Evolutionary conservation across 23 tunicate species (phyloP).

Genomic region (Corella eumyota): DNA sequence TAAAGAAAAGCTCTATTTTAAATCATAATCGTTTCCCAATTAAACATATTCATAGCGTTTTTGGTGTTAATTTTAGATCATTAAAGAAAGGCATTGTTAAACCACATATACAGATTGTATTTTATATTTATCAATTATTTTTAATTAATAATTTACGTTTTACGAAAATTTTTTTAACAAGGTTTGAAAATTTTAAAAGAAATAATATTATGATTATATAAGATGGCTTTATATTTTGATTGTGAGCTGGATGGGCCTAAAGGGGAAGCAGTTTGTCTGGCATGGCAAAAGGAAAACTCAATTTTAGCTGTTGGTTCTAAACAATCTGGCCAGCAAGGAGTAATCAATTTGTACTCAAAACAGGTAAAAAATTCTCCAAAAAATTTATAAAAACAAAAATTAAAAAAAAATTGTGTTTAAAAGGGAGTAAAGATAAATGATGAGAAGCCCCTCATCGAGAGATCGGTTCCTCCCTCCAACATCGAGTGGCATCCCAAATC

Average conservation of each 20-base stretch:
- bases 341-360: slow-evolving; percentile 35
- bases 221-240: slow-evolving; percentile 85
- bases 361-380: slow-evolving; percentile 20
- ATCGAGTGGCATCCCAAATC: slow-evolving; percentile 62
- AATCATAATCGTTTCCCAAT: too few relatives aligned
- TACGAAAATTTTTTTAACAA: too few relatives aligned
- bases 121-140: too few relatives aligned
- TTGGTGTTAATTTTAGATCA: too few relatives aligned
- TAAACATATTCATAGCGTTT: too few relatives aligned
- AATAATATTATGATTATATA: too few relatives aligned
- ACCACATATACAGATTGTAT: background rate
- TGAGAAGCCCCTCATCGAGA: slow-evolving; percentile 17
- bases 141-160: too few relatives aligned
- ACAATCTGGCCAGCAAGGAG: slow-evolving; percentile 34
- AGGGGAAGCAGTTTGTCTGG: slow-evolving; percentile 18
- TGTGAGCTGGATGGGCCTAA: slow-evolving; percentile 34
- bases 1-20: too few relatives aligned
- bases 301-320: slow-evolving; percentile 32
- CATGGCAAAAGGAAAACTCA: slow-evolving; percentile 60
- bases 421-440: slow-evolving; percentile 34
- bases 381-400: background rate
- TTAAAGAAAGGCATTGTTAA: too few relatives aligned
- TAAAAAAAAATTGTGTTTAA: background rate
- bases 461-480: slow-evolving; percentile 19
- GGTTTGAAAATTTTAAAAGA: too few relatives aligned